Conservation (phyloP, 2,888 invertebrate species). For the Arctia plantaginis region DNA sequence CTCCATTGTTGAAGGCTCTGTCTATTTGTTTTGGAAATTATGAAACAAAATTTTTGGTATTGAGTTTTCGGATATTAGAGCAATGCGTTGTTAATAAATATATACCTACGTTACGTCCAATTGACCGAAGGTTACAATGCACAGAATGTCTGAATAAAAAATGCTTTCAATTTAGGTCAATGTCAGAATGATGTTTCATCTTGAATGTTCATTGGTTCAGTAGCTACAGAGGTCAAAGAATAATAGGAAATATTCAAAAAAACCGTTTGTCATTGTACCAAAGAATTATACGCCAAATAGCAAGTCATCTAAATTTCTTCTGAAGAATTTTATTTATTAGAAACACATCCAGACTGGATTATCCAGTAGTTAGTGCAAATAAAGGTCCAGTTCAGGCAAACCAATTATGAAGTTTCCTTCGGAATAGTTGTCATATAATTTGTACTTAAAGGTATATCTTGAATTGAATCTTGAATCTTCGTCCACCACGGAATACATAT, state of each 20-base stretch:
- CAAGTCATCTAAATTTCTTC: not conserved
- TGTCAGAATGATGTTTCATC: constrained; percentile 21
- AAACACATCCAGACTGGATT: too few relatives aligned
- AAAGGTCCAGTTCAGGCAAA: too few relatives aligned
- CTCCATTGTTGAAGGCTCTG: constrained; percentile 56
- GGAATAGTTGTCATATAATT: not conserved
- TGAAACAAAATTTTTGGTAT: constrained; percentile 10
- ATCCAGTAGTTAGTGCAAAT: too few relatives aligned
- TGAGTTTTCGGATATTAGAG: constrained; percentile 13
- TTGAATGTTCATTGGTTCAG: constrained; percentile 35
- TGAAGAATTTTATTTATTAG: not conserved
- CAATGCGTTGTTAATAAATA: constrained; percentile 1
- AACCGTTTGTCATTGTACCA: not conserved
- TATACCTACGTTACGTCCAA: not conserved
- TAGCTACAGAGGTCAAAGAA: constrained; percentile 36
- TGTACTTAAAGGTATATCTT: too few relatives aligned
- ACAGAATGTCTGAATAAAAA: constrained; percentile 2
- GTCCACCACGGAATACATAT: too few relatives aligned
- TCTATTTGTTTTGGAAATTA: constrained; percentile 21
- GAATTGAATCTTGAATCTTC: too few relatives aligned
- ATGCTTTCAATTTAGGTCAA: constrained; percentile 34
- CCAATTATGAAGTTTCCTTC: too few relatives aligned
- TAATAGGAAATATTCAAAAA: constrained; percentile 1
- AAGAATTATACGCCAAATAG: not conserved
- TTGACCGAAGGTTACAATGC: constrained; percentile 1